Base-by-base conservation (phyloP, 2,888 invertebrate species). In the Spisula subtruncata region DNA sequence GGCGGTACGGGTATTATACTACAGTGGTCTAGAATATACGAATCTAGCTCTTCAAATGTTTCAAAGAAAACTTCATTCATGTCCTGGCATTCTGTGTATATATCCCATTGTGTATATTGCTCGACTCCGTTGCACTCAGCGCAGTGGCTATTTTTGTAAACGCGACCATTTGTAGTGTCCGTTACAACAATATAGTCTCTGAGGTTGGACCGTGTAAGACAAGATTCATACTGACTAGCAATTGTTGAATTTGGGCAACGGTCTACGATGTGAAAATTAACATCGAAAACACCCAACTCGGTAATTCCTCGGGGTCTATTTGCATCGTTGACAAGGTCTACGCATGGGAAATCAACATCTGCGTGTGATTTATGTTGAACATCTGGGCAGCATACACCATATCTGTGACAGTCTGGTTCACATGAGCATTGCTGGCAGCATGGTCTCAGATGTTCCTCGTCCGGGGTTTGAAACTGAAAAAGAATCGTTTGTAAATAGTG, bases 351-450 rank as follows among this genome's bases (percentile, higher is more conserved):
- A 10, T 35, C 60, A 35, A 60, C 20, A 32, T 32, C 60, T 8
- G n/a, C 32, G 8, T 8, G 1, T 29, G 14, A 20, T 20, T 10
- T 18, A 0, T 8, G 35, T n/a, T 12, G 4, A 1, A 35, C 20
- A 60, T 83, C 83, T 5, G 83, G 66, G n/a, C 83, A 83, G 66
- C 83, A 83, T 8, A n/a, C 60, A n/a, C 83, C 83, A 6, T 60
- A 56, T 35, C 16, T 66, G 20, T 83, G 83, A 41, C 83, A 83
- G 18, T 83, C 66, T 1, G 8, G 18, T 0, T 51, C 35, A 66
- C 83, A 83, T 10, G 83, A 83, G 35, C 83, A 83, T 60, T 60
- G 35, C 20, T 83, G 83, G 41, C 83, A 83, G 25, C 83, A 83
- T 6, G 60, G 35, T 1, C 32, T 56, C 6, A 54, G 25, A 32